Evolutionary conservation across 2,797 vertebrate species (phyloP).

Genomic region (Molossus alvarezi): DNA sequence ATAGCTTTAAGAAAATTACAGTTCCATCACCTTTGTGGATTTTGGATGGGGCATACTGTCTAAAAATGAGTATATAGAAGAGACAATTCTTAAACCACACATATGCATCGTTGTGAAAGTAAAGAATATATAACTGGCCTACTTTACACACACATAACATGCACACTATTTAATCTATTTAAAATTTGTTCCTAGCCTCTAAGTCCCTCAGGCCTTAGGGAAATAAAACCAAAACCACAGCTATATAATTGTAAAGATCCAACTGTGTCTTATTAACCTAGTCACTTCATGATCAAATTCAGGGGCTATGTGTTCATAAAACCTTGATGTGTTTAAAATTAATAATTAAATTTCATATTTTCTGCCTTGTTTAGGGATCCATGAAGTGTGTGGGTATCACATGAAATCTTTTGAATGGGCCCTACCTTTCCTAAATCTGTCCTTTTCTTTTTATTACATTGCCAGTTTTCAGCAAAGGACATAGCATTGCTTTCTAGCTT

Average conservation of each 20-base stretch:
- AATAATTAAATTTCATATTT: conserved; percentile 67
- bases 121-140: conserved; percentile 3
- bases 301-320: neutral
- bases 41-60: neutral
- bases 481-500: conserved; percentile 29
- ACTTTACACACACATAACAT: neutral
- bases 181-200: conserved; percentile 61
- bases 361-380: neutral
- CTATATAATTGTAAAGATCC: conserved; percentile 69
- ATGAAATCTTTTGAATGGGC: neutral
- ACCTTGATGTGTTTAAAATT: conserved; percentile 49
- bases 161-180: conserved; percentile 47
- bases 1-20: conserved; percentile 40
- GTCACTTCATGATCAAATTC: conserved; percentile 62
- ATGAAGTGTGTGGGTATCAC: neutral
- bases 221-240: conserved; percentile 72
- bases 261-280: conserved; percentile 64
- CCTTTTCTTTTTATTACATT: neutral
- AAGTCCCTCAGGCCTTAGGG: conserved; percentile 40
- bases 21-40: neutral
- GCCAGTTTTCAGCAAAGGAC: neutral
- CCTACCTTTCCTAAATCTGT: neutral
- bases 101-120: neutral
- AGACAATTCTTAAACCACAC: neutral
- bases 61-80: conserved; percentile 1